Evolutionary conservation across 2,888 invertebrate genomes (phyloP).

Genomic region (Heliconius ismenius): DNA sequence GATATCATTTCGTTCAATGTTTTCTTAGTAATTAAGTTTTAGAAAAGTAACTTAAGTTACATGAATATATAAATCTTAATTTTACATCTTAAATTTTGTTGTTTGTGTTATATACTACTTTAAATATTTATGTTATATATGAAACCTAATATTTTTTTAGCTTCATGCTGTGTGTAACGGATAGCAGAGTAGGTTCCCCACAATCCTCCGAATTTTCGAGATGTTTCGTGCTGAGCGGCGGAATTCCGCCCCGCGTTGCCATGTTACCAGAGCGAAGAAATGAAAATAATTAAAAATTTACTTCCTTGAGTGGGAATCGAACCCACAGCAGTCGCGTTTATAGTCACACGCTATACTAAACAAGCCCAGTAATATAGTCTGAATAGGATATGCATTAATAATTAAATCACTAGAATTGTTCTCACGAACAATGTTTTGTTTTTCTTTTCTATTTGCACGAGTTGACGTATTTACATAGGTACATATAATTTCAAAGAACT

Average conservation of each 20-base stretch:
- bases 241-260: neutral
- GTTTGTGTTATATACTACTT: no score
- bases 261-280: neutral
- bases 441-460: constrained; percentile 20
- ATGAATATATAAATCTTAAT: no score
- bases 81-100: no score
- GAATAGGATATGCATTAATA: constrained; percentile 10
- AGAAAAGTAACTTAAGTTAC: no score
- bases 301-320: no score
- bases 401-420: constrained; percentile 13
- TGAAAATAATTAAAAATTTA: no score
- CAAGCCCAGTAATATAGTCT: neutral
- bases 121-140: no score
- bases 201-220: neutral
- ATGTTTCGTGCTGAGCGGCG: neutral
- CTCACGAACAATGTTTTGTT: constrained; percentile 23
- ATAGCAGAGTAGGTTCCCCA: neutral
- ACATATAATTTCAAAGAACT: neutral
- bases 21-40: no score
- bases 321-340: no score
- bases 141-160: no score
- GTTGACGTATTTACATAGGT: constrained; percentile 14
- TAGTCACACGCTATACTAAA: neutral
- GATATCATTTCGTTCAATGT: no score
- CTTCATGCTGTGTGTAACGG: no score